phyloP scores from a whole-genome alignment of 23 tunicate genomes.

The Trididemnum nubilum region DNA sequence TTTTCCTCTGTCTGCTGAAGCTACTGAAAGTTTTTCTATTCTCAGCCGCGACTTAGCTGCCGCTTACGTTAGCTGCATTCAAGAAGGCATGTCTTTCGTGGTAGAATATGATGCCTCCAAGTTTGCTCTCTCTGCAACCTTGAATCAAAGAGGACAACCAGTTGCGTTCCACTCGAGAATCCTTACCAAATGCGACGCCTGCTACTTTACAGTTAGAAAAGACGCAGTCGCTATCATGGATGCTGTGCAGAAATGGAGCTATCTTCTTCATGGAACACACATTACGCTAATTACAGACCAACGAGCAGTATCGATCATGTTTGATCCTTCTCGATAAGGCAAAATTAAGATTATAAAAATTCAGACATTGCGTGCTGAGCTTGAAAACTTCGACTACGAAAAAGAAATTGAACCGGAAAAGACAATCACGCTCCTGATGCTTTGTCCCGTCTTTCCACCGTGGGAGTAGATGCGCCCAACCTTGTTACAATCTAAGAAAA shows the following conservation, averaged over 20 bases:
- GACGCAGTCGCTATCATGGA: conserved; percentile 47
- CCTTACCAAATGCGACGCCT: not conserved
- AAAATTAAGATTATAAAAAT: conserved; percentile 47
- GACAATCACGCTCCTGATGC: conserved; percentile 19
- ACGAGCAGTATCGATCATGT: conserved; percentile 33
- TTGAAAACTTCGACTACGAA: conserved; percentile 6
- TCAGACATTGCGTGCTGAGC: conserved; percentile 30
- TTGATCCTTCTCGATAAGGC: not conserved
- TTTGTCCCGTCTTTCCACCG: not conserved
- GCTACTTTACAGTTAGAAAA: conserved; percentile 31
- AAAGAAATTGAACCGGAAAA: conserved; percentile 23
- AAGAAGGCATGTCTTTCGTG: not conserved
- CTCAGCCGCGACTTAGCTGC: not conserved
- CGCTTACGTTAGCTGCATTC: not conserved
- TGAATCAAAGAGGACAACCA: conserved; percentile 40
- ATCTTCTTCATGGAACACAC: not conserved
- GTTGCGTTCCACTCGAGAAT: conserved; percentile 30
- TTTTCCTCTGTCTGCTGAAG: not conserved
- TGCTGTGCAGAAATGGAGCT: conserved; percentile 36
- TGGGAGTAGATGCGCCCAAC: not conserved
- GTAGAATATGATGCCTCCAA: conserved; percentile 42
- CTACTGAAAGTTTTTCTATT: not conserved
- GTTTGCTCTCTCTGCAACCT: conserved; percentile 16
- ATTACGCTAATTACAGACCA: conserved; percentile 41
- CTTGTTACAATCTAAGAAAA: conserved; percentile 2